Conservation (phyloP, 2,888 invertebrate genomes). For the Pogonocherus hispidulus region DNA sequence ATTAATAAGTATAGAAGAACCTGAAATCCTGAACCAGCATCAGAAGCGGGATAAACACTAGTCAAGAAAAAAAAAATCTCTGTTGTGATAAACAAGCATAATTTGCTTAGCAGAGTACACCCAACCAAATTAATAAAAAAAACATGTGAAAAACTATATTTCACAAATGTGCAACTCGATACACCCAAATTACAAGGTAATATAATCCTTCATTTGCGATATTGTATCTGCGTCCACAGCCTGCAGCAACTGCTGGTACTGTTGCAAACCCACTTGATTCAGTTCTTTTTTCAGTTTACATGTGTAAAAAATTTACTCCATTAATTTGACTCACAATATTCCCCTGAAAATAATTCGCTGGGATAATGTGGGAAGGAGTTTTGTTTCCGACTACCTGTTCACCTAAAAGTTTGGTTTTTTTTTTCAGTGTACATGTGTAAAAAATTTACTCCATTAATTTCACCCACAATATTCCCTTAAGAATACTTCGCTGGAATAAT, state of each 20-base stretch:
- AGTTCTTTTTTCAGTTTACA: too few relatives aligned
- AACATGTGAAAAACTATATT: constrained; percentile 1
- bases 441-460: too few relatives aligned
- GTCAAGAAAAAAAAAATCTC: too few relatives aligned
- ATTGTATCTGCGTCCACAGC: constrained; percentile 81
- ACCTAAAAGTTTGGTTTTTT: too few relatives aligned
- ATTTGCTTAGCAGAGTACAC: background rate
- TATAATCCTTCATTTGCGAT: constrained; percentile 72
- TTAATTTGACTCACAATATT: too few relatives aligned
- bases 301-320: too few relatives aligned
- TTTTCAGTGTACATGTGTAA: too few relatives aligned
- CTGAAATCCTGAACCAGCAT: background rate
- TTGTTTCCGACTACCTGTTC: background rate
- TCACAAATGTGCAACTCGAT: background rate
- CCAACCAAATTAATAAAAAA: background rate
- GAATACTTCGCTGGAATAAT: background rate
- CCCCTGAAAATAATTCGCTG: background rate
- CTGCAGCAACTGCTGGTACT: constrained; percentile 81
- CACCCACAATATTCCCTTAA: too few relatives aligned
- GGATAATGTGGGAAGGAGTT: background rate
- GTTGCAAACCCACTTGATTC: constrained; percentile 80
- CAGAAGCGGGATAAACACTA: background rate
- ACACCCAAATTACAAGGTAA: constrained; percentile 63
- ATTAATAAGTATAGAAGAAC: background rate
- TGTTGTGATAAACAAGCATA: background rate